Conservation (phyloP, 2,113 vertebrate genomes). For the Corydoras maculifer region DNA sequence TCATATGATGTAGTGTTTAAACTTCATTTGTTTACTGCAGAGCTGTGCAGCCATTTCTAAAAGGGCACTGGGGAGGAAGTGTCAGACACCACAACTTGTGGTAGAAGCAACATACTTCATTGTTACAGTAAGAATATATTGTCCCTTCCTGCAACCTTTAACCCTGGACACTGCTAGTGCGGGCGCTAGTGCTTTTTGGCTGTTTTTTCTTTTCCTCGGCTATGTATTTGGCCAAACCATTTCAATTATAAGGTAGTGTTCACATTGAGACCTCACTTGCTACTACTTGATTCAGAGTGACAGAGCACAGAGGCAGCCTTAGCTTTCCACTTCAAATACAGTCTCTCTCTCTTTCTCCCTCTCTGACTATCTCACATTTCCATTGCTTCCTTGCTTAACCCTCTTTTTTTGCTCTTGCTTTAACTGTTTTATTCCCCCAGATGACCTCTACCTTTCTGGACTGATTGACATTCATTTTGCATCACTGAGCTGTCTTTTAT, state of each 20-base stretch:
- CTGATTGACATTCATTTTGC: slow-evolving; percentile 8
- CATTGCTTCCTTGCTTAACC: slow-evolving; percentile 37
- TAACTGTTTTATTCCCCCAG: slow-evolving; percentile 23
- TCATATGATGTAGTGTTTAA: slow-evolving; percentile 11
- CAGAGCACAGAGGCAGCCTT: slow-evolving; percentile 56
- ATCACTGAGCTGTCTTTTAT: slow-evolving; percentile 21
- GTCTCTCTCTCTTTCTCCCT: slow-evolving; percentile 34
- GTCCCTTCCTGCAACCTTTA: slow-evolving; percentile 2
- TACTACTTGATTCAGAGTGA: slow-evolving; percentile 56
- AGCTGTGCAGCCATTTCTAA: slow-evolving; percentile 18
- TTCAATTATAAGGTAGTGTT: slow-evolving; percentile 55
- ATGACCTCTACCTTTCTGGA: slow-evolving; percentile 33
- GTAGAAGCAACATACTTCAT: background rate
- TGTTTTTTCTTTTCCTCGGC: slow-evolving; percentile 35
- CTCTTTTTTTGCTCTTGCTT: background rate
- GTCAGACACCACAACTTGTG: slow-evolving; percentile 5
- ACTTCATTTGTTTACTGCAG: background rate
- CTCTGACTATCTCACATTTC: background rate
- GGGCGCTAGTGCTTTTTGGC: slow-evolving; percentile 34
- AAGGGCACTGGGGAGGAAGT: background rate
- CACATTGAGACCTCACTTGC: slow-evolving; percentile 58
- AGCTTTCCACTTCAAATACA: slow-evolving; percentile 53
- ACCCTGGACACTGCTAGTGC: slow-evolving; percentile 4
- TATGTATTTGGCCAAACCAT: slow-evolving; percentile 44
- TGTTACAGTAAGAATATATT: slow-evolving; percentile 9